Evolutionary conservation across 2,113 vertebrate species (phyloP).

Genomic region (Carassius carassius): DNA sequence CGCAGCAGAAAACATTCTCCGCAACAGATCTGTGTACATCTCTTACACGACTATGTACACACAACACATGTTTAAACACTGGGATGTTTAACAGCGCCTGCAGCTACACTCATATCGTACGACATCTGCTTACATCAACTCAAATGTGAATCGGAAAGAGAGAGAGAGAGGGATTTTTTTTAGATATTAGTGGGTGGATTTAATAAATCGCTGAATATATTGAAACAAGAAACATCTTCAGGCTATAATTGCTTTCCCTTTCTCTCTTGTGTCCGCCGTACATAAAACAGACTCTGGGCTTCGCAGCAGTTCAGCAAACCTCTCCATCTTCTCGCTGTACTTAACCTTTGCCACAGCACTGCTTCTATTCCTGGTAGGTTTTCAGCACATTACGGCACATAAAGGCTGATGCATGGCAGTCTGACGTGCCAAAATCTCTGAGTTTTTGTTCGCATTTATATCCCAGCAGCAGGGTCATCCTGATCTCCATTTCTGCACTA

Average conservation of each 20-base stretch:
- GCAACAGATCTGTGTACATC: background rate
- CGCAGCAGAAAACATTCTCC: background rate
- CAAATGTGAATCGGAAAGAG: constrained; percentile 53
- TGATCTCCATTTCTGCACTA: constrained; percentile 16
- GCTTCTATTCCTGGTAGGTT: constrained; percentile 50
- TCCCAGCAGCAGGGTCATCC: background rate
- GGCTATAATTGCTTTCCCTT: constrained; percentile 55
- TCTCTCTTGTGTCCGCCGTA: constrained; percentile 3
- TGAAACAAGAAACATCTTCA: constrained; percentile 57
- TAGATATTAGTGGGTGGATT: constrained; percentile 68
- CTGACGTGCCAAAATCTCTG: background rate
- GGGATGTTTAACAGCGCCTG: constrained; percentile 58
- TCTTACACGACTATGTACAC: constrained; percentile 34
- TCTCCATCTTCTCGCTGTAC: constrained; percentile 40
- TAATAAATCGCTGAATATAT: constrained; percentile 66
- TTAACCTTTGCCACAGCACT: constrained; percentile 53
- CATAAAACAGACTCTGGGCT: constrained; percentile 27
- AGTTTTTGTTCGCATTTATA: constrained; percentile 10
- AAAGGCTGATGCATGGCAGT: constrained; percentile 5
- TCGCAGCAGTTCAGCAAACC: background rate
- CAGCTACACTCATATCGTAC: constrained; percentile 55
- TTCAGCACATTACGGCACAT: constrained; percentile 20
- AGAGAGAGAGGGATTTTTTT: constrained; percentile 43
- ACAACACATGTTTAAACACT: constrained; percentile 48
- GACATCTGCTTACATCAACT: constrained; percentile 62